These are phyloP conservation scores for Dromaius novaehollandiae DNA, from an alignment of 2,113 vertebrate species.

Conservation along the genomic window DNA sequence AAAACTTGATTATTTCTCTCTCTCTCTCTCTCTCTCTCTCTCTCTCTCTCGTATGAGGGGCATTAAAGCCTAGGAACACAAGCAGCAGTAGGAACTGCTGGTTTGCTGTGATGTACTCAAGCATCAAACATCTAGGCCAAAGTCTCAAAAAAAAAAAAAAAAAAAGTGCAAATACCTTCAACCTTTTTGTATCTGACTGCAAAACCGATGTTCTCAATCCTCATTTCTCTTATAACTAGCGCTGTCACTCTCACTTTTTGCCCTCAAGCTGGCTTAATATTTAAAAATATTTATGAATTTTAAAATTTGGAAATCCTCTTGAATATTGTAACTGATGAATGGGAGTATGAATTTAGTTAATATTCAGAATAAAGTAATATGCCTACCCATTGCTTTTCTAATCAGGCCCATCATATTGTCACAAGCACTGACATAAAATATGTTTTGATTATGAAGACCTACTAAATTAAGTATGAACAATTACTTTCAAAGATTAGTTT, in stretches of 20 bases:
- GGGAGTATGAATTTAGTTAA: background rate
- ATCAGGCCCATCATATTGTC: background rate
- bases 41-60: background rate
- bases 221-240: background rate
- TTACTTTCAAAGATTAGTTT: background rate
- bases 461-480: background rate
- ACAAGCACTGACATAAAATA: background rate
- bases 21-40: background rate
- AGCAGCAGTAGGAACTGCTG: background rate
- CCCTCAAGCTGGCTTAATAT: background rate
- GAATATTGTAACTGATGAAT: background rate
- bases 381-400: background rate
- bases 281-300: constrained; percentile 31
- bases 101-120: background rate
- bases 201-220: background rate
- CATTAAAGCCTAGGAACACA: background rate
- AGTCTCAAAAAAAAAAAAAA: constrained; percentile 3
- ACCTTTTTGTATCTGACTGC: background rate
- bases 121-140: background rate
- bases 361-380: background rate
- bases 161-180: background rate
- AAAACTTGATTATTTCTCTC: background rate
- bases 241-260: background rate
- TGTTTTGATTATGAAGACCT: background rate
- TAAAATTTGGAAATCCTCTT: background rate